Percentiles rank a stretch among this genome's conserved stretches.
phyloP scores from a whole-genome alignment of 2,113 vertebrate species.

The Barnardius zonarius region DNA sequence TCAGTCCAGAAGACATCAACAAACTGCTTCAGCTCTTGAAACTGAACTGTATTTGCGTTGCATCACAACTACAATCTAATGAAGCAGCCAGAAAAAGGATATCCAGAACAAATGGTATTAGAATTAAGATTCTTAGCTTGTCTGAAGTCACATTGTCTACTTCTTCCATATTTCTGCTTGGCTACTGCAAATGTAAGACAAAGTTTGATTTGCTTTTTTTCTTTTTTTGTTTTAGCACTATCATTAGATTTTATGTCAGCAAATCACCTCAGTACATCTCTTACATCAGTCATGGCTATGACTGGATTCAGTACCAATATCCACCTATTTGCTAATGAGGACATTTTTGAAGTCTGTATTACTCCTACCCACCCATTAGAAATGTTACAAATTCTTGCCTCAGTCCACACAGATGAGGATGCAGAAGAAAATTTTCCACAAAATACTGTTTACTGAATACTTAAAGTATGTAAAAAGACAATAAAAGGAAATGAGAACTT shows the following conservation, averaged over 20 bases:
- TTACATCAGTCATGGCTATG: not conserved
- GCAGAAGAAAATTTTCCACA: not conserved
- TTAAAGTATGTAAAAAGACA: not conserved
- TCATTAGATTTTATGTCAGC: not conserved
- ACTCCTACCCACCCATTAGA: not conserved
- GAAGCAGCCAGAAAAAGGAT: not conserved
- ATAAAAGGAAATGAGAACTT: not conserved
- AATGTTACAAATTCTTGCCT: not conserved
- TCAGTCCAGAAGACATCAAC: not conserved
- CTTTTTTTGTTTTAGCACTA: not conserved
- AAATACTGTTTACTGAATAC: not conserved
- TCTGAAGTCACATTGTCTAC: not conserved
- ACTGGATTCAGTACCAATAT: not conserved
- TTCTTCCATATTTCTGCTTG: not conserved
- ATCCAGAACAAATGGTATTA: not conserved
- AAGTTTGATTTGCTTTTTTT: not conserved
- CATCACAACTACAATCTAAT: not conserved
- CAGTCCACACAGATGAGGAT: not conserved
- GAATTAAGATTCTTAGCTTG: not conserved
- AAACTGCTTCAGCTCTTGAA: not conserved
- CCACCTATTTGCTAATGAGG: not conserved
- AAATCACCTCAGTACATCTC: not conserved
- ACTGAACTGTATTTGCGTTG: not conserved
- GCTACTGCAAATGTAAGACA: not conserved
- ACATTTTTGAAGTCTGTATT: not conserved